Conservation (phyloP, 2,113 vertebrate species). For the Setophaga coronata region DNA sequence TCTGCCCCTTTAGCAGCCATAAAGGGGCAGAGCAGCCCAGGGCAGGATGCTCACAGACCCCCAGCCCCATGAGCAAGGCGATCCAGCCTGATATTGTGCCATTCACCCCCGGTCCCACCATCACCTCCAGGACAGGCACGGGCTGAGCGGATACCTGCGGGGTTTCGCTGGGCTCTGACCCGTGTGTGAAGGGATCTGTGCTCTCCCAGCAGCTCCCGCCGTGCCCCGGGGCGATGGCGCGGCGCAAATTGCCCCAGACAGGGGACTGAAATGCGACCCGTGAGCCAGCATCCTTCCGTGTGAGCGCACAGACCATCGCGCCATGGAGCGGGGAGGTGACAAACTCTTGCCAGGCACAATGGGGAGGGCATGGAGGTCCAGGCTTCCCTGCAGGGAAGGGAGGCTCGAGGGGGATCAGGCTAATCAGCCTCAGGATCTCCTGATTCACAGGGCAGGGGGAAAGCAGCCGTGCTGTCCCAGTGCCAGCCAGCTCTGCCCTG, state of each 20-base stretch:
- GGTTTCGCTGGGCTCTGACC: not conserved
- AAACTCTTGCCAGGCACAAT: fast-evolving
- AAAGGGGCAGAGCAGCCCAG: not conserved
- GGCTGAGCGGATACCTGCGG: fast-evolving
- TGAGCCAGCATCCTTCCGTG: not conserved
- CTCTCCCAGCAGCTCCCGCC: not conserved
- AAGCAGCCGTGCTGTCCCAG: fast-evolving
- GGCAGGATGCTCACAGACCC: not conserved
- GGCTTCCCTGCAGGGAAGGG: not conserved
- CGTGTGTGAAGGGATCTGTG: not conserved
- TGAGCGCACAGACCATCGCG: not conserved
- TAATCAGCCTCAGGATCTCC: not conserved
- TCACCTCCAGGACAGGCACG: not conserved
- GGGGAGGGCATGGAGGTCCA: fast-evolving
- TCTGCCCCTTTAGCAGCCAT: not conserved
- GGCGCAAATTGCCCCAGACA: not conserved
- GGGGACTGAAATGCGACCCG: not conserved
- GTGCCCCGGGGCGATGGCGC: not conserved
- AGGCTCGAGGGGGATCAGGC: not conserved
- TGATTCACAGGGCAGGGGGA: not conserved
- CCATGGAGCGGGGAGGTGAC: not conserved
- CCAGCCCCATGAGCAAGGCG: not conserved
- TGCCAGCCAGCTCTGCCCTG: not conserved
- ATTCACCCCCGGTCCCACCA: not conserved
- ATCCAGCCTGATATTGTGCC: not conserved